Evolutionary conservation across 2,113 vertebrate genomes (phyloP).

Genomic region (Columbina picui): DNA sequence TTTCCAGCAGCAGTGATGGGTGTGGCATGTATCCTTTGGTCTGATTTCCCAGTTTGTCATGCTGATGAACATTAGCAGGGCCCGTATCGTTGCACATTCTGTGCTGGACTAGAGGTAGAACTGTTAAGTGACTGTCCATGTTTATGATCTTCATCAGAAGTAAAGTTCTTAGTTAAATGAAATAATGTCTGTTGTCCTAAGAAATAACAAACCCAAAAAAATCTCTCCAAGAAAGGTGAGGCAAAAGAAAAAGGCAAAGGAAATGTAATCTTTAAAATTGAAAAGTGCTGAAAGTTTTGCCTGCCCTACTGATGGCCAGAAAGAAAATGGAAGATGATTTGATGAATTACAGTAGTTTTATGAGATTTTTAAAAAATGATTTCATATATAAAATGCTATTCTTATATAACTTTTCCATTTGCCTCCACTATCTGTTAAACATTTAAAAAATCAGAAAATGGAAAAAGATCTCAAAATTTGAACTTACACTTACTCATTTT

Average conservation of each 20-base stretch:
- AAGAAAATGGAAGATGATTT: background rate
- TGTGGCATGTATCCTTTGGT: background rate
- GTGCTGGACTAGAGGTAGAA: background rate
- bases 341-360: background rate
- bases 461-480: background rate
- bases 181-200: background rate
- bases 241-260: background rate
- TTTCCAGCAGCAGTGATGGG: background rate
- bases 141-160: background rate
- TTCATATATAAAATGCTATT: background rate
- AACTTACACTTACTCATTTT: background rate
- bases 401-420: background rate
- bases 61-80: background rate
- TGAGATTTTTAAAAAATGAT: accelerated
- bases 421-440: background rate
- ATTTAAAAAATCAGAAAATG: background rate
- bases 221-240: background rate
- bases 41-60: background rate
- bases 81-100: background rate
- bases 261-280: background rate
- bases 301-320: background rate
- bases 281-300: background rate
- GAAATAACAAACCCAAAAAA: background rate
- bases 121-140: background rate
- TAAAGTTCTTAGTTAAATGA: background rate